Conservation (phyloP, 1,140 invertebrate species). For the Lanistes nyassanus region DNA sequence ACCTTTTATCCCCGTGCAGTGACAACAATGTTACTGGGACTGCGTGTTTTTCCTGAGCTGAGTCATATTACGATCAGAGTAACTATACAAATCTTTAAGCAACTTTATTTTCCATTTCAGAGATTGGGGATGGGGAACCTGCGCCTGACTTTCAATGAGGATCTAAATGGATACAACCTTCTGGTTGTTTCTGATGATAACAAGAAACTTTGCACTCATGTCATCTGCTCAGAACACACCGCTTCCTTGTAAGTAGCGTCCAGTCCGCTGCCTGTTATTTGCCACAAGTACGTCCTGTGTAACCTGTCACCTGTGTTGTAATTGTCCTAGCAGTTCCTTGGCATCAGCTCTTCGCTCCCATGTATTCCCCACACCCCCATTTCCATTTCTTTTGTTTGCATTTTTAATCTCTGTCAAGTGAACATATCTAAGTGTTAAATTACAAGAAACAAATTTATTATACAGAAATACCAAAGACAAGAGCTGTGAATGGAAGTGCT, state of each 20-base stretch:
- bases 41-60: no score
- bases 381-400: background rate
- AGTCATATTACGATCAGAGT: background rate
- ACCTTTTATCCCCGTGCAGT: no score
- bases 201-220: slow-evolving; percentile 67
- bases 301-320: no score
- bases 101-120: slow-evolving; percentile 15
- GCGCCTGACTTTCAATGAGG: slow-evolving; percentile 70
- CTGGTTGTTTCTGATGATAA: slow-evolving; percentile 66
- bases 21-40: no score
- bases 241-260: slow-evolving; percentile 49
- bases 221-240: slow-evolving; percentile 68
- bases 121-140: slow-evolving; percentile 66
- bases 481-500: slow-evolving; percentile 68
- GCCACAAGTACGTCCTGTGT: no score
- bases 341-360: no score
- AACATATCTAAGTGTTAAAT: no score
- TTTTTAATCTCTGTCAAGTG: background rate
- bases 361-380: no score
- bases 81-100: background rate
- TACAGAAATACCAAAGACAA: slow-evolving; percentile 65
- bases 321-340: no score
- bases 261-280: no score
- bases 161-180: slow-evolving; percentile 64
- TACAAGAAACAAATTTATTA: background rate